Percentiles rank a stretch among this genome's conserved stretches.
Evolutionary conservation across 1,140 invertebrate species (phyloP).

Genomic region (Stenopsyche tienmushanensis): DNA sequence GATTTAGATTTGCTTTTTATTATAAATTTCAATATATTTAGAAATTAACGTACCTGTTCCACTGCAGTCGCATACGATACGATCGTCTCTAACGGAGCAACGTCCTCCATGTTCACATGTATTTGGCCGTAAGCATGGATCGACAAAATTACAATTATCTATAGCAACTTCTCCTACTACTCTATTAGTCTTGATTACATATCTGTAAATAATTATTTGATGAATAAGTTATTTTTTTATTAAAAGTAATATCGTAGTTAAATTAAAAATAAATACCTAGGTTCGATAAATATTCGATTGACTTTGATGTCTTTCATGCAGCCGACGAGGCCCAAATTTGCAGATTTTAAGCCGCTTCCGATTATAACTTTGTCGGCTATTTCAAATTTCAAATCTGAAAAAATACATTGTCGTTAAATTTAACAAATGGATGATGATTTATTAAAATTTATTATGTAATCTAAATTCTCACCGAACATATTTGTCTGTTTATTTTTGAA

Average conservation of each 20-base stretch:
- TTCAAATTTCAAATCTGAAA: slow-evolving; percentile 57
- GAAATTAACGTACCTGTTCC: slow-evolving; percentile 61
- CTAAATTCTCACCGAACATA: slow-evolving; percentile 56
- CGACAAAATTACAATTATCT: slow-evolving; percentile 88
- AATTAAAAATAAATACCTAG: slow-evolving; percentile 45
- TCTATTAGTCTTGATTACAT: slow-evolving; percentile 76
- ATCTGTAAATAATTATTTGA: slow-evolving; percentile 53
- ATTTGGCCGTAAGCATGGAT: slow-evolving; percentile 84
- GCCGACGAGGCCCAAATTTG: slow-evolving; percentile 76
- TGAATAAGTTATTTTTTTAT: neutral
- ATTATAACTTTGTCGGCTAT: slow-evolving; percentile 68
- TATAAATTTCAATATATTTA: neutral
- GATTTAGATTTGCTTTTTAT: neutral
- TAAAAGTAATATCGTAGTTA: neutral
- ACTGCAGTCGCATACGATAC: slow-evolving; percentile 84
- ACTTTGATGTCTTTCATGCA: slow-evolving; percentile 87
- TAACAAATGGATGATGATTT: neutral
- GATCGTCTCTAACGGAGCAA: slow-evolving; percentile 85
- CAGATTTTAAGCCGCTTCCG: slow-evolving; percentile 70
- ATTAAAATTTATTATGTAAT: neutral
- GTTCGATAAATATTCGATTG: slow-evolving; percentile 73
- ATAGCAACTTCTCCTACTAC: slow-evolving; percentile 84
- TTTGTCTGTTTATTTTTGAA: slow-evolving; percentile 69
- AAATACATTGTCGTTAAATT: slow-evolving; percentile 13
- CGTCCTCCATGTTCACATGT: slow-evolving; percentile 89